Base-by-base conservation (phyloP, 2,888 invertebrate genomes). In the Mayetiola destructor region DNA sequence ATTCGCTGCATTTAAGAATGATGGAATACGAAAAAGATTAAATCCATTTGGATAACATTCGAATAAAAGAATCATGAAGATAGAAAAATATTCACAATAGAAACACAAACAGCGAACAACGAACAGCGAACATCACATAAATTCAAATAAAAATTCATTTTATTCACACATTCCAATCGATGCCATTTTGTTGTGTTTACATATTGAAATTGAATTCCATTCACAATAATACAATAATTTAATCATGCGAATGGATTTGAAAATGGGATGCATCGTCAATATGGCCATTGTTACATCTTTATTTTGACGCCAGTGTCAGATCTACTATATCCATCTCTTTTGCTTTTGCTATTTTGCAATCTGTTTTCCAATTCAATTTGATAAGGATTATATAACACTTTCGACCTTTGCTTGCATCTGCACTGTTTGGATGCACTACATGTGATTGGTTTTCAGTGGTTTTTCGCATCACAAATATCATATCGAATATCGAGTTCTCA, bases 121-220 rank as follows among this genome's bases (percentile, higher is more conserved):
- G 27, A 48, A 48, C 27, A 27, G 27, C 48, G 16, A 48, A n/a
- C n/a, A 6, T 9, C 23, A 42, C 42, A 42, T 12, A 3, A 3
- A 40, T 20, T 21, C 42, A 42, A 21, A 39, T 10, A 5, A 48
- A n/a, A n/a, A n/a, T n/a, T n/a, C n/a, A n/a, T n/a, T n/a, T n/a
- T n/a, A n/a, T n/a, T 48, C 48, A 48, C 48, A 48, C 14, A 27
- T 39, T 39, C 18, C 12, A 40, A 48, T 27, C 48, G 48, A 48
- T 48, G 27, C 27, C 48, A 27, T 27, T 48, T 48, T n/a, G 48
- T 48, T n/a, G 48, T n/a, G 27, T 48, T 27, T 48, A 48, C 40
- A 40, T 21, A 40, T 14, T 21, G 21, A 40, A 40, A 23, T 16
- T 48, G 27, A 48, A 27, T 48, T 48, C 27, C 42, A 42, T 42